These are phyloP conservation scores for Platycheirus rosarum DNA, from an alignment of 2,888 invertebrate genomes.

Conservation along the genomic window DNA sequence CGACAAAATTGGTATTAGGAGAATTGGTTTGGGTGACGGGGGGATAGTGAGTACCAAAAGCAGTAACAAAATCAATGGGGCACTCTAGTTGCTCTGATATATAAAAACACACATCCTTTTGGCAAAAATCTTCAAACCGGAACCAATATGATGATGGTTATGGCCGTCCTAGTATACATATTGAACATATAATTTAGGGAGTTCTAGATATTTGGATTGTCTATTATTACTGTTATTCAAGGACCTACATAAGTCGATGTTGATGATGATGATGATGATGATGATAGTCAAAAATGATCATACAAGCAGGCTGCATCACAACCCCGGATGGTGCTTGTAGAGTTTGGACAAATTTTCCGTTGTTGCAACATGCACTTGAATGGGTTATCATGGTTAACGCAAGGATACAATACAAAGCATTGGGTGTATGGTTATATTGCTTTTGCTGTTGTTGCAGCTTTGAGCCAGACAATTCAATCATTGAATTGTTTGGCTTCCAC, in stretches of 20 bases:
- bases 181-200: not conserved
- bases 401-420: not conserved
- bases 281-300: slow-evolving; percentile 24
- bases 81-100: no score
- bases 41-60: no score
- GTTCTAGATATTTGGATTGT: slow-evolving; percentile 49
- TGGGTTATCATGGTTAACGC: no score
- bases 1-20: slow-evolving; percentile 31
- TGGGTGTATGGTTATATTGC: not conserved
- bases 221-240: slow-evolving; percentile 62
- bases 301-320: slow-evolving; percentile 30
- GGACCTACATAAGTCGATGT: no score
- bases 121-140: slow-evolving; percentile 53
- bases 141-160: slow-evolving; percentile 64
- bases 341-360: slow-evolving; percentile 42
- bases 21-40: no score
- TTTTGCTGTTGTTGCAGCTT: slow-evolving; percentile 45
- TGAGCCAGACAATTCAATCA: slow-evolving; percentile 65
- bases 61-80: no score
- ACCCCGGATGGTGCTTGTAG: slow-evolving; percentile 30
- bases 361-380: slow-evolving; percentile 36
- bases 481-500: slow-evolving; percentile 68
- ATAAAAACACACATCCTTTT: slow-evolving; percentile 19
- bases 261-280: slow-evolving; percentile 36
- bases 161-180: slow-evolving; percentile 36